Evolutionary conservation across 1,140 invertebrate species (phyloP).

Genomic region (Brachionus manjavacas): DNA sequence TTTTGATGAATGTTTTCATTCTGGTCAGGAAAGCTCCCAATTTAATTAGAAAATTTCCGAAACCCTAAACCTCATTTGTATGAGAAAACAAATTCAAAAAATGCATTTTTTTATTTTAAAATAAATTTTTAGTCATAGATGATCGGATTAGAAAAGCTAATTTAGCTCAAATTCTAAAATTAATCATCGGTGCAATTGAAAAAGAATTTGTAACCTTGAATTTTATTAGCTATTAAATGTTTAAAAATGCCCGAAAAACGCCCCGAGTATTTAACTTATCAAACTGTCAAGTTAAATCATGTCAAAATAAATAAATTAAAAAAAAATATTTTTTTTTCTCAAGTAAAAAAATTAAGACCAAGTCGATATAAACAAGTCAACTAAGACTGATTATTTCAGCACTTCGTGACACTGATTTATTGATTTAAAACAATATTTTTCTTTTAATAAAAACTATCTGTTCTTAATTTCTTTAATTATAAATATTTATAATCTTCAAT

Average conservation of each 20-base stretch:
- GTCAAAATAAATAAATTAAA: not conserved
- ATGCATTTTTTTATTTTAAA: not conserved
- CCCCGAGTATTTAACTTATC: not conserved
- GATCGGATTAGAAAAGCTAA: not conserved
- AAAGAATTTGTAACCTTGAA: not conserved
- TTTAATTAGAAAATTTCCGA: not conserved
- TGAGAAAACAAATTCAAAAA: not conserved
- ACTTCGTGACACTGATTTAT: not conserved
- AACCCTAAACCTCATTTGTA: not conserved
- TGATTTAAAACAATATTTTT: not conserved
- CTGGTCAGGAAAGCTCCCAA: not conserved
- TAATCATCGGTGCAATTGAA: not conserved
- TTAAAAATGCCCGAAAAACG: not conserved
- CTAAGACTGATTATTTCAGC: not conserved
- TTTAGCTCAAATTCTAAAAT: not conserved
- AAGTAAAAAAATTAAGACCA: not conserved
- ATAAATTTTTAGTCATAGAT: not conserved
- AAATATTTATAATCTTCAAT: not conserved
- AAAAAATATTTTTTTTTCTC: not conserved
- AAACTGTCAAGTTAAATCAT: not conserved
- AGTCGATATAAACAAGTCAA: not conserved
- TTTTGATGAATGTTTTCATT: not conserved
- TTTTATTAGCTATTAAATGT: not conserved
- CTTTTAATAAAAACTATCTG: not conserved
- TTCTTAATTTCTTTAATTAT: not conserved